phyloP scores from a whole-genome alignment of 1,140 invertebrate genomes.

The Lepidotrigona ventralis region DNA sequence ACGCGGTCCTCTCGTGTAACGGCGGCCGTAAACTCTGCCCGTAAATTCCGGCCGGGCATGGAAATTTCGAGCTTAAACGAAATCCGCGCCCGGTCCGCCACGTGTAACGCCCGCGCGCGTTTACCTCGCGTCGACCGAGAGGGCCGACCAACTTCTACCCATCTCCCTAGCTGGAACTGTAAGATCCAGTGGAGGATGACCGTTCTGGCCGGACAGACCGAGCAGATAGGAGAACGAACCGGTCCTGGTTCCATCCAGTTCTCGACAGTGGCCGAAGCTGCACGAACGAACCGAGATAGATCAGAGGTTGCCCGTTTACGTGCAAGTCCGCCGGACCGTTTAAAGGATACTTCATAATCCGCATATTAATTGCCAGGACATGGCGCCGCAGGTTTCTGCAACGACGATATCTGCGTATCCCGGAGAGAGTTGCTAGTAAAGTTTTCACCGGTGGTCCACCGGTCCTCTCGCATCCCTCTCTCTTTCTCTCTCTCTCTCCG shows the following conservation, averaged over 20 bases:
- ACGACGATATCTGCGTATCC: constrained; percentile 54
- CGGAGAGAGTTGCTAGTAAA: constrained; percentile 40
- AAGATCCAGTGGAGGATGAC: background rate
- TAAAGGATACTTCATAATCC: constrained; percentile 64
- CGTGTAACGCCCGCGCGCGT: background rate
- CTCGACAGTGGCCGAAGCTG: background rate
- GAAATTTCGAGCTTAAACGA: constrained; percentile 36
- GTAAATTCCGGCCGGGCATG: constrained; percentile 9
- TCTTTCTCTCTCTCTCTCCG: too few relatives aligned
- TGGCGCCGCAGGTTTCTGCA: constrained; percentile 45
- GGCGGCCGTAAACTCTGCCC: constrained; percentile 36
- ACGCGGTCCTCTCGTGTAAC: background rate
- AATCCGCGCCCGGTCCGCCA: background rate
- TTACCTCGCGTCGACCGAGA: background rate
- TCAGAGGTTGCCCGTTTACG: constrained; percentile 41
- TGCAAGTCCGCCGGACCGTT: constrained; percentile 34
- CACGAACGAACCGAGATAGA: background rate
- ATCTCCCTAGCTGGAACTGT: background rate
- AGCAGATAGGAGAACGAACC: background rate
- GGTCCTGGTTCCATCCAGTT: background rate
- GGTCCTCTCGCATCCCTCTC: background rate
- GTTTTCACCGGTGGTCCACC: constrained; percentile 56
- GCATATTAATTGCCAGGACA: constrained; percentile 65
- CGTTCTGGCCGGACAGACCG: background rate
- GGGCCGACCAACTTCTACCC: background rate